These are phyloP conservation scores for Phoxinus dragarum DNA, from an alignment of 2,797 vertebrate genomes.

Conservation along the genomic window DNA sequence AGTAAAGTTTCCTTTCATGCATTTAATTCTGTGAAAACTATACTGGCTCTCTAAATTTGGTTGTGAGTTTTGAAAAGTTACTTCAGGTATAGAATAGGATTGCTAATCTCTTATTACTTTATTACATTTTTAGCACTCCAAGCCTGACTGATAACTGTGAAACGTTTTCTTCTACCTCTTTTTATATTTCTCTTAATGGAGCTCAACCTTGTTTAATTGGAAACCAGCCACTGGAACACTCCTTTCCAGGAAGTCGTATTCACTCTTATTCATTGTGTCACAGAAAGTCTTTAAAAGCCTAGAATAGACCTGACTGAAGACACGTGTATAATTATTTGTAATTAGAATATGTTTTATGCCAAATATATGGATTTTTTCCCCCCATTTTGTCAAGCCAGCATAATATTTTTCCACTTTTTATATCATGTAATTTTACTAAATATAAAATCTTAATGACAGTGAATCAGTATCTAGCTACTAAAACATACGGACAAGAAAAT, in stretches of 20 bases:
- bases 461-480: neutral
- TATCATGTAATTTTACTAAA: neutral
- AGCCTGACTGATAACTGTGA: neutral
- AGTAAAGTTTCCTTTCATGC: neutral
- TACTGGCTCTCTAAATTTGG: neutral
- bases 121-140: neutral
- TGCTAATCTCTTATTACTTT: neutral
- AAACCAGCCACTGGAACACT: slow-evolving; percentile 54
- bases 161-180: neutral
- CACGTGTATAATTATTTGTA: slow-evolving; percentile 59
- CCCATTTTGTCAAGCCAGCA: neutral
- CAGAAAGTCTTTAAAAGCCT: slow-evolving; percentile 53
- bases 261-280: slow-evolving; percentile 62
- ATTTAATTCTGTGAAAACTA: neutral
- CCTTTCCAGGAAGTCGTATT: slow-evolving; percentile 62
- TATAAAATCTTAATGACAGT: neutral
- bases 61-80: neutral
- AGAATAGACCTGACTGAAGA: slow-evolving; percentile 57
- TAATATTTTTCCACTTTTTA: slow-evolving; percentile 36
- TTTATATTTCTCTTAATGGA: neutral
- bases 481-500: neutral
- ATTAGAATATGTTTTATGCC: slow-evolving; percentile 64
- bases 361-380: slow-evolving; percentile 55
- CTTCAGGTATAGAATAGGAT: neutral
- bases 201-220: slow-evolving; percentile 29